Base-by-base conservation (phyloP, 2,888 invertebrate species). In the Ligdia adustata region DNA sequence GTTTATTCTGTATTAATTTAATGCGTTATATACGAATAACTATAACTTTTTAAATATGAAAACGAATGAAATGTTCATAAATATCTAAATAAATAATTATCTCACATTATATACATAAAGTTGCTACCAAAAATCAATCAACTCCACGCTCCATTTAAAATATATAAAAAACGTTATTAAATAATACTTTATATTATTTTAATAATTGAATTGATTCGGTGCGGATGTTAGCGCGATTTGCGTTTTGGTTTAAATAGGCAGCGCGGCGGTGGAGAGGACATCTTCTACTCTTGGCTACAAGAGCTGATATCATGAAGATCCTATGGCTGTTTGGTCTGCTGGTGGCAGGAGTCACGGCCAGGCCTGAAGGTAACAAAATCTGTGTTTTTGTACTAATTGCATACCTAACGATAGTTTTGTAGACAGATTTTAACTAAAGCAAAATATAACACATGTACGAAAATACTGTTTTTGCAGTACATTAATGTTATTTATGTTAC, bases 171-270 rank as follows among this genome's bases (percentile, higher is more conserved):
- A 38, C 55, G 52, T 62, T 72, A 73, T 74, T 70, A 72, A 72
- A 61, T 64, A 60, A 60, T 20, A 14, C 4, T 14, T 29, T n/a
- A 2, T 7, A 22, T 18, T 20, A 29, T 3, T 12, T 33, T 12
- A 11, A 15, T 12, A 80, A 69, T 44, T 55, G 35, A 83, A 87
- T 86, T 67, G 75, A 87, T 88, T 83, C 7, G 53, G 6, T 26
- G 66, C 59, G 67, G 64, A 20, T 75, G 64, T 85, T 67, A 77
- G 72, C 62, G 77, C 82, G 82, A 80, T 57, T 69, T 20, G 15
- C 7, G 14, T 37, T 49, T 44, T 34, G 31, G 66, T 71, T 75
- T 87, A 87, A 70, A 87, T 78, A 79, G 62, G 9, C 44, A 28
- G 6, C 14, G 20, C 9, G 31, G 20, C n/a, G 37, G n/a, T 3